Percentiles rank a stretch among this genome's conserved stretches.
phyloP scores from a whole-genome alignment of 53 echinoderm and acorn worm genomes.

The Paelopatides confundens region DNA sequence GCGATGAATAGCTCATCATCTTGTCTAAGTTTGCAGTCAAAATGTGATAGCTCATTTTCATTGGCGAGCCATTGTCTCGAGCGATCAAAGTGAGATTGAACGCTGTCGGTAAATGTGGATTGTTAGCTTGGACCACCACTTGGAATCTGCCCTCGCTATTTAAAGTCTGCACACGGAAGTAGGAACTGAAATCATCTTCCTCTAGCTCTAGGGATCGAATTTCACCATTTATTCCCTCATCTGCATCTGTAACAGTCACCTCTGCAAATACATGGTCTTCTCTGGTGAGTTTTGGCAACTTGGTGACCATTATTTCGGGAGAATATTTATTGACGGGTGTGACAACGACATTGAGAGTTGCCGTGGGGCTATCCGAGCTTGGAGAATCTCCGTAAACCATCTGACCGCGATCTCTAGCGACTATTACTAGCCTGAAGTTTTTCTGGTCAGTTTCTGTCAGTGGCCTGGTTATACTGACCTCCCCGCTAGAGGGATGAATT shows the following conservation, averaged over 20 bases:
- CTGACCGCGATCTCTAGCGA: constrained; percentile 91
- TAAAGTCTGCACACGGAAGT: constrained; percentile 48
- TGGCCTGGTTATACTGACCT: constrained; percentile 88
- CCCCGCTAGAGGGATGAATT: constrained; percentile 96
- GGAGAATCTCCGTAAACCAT: constrained; percentile 83
- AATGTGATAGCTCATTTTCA: constrained; percentile 67
- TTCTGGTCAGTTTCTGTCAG: constrained; percentile 56
- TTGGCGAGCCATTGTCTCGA: constrained; percentile 79
- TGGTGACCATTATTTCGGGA: constrained; percentile 72
- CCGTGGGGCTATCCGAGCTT: constrained; percentile 61
- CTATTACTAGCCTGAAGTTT: constrained; percentile 70
- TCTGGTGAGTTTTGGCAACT: constrained; percentile 69
- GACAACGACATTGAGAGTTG: constrained; percentile 64
- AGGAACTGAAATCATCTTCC: constrained; percentile 73
- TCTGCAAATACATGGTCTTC: constrained; percentile 83
- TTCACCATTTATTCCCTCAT: constrained; percentile 83
- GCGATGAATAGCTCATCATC: constrained; percentile 64
- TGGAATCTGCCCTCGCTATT: constrained; percentile 70
- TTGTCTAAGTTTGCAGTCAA: constrained; percentile 73
- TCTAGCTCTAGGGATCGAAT: constrained; percentile 68
- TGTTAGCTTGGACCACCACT: constrained; percentile 63
- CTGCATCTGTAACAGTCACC: constrained; percentile 82
- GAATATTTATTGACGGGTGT: constrained; percentile 84
- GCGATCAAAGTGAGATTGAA: constrained; percentile 90
- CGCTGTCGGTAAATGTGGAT: constrained; percentile 49